Percentiles rank a stretch among this genome's conserved stretches.
phyloP scores from a whole-genome alignment of 2,797 vertebrate species.

The Gallinago stenura region DNA sequence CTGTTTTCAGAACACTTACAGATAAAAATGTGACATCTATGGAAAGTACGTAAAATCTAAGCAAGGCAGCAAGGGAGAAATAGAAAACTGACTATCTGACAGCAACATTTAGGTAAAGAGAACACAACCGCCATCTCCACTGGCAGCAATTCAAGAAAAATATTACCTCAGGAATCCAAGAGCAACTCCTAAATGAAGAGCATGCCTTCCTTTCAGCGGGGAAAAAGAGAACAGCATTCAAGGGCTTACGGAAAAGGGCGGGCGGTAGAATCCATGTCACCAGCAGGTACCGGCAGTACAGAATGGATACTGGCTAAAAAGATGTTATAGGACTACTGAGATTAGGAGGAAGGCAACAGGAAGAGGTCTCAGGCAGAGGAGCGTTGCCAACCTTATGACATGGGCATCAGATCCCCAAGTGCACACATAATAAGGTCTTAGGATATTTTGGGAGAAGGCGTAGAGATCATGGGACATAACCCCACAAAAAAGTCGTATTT shows the following conservation, averaged over 20 bases:
- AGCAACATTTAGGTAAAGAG: not conserved
- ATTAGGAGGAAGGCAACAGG: not conserved
- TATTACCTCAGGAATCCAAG: not conserved
- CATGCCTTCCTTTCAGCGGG: not conserved
- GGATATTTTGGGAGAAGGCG: not conserved
- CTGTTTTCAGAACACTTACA: not conserved
- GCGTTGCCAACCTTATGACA: not conserved
- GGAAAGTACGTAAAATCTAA: not conserved
- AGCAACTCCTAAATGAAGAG: not conserved
- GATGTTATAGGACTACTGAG: not conserved
- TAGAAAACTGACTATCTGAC: not conserved
- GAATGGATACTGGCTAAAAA: not conserved
- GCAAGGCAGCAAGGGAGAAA: not conserved
- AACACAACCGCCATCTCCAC: not conserved
- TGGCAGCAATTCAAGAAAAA: slow-evolving; percentile 1
- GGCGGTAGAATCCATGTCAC: not conserved
- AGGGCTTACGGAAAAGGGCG: not conserved
- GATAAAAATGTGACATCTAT: not conserved
- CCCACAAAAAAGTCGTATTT: not conserved
- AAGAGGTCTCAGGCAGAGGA: not conserved
- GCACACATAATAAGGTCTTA: not conserved
- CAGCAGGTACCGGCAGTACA: not conserved
- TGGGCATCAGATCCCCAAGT: not conserved
- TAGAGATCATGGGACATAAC: not conserved
- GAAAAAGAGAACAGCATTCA: not conserved